phyloP scores from a whole-genome alignment of 2,797 vertebrate species.

The Myoxocephalus aenaeus region DNA sequence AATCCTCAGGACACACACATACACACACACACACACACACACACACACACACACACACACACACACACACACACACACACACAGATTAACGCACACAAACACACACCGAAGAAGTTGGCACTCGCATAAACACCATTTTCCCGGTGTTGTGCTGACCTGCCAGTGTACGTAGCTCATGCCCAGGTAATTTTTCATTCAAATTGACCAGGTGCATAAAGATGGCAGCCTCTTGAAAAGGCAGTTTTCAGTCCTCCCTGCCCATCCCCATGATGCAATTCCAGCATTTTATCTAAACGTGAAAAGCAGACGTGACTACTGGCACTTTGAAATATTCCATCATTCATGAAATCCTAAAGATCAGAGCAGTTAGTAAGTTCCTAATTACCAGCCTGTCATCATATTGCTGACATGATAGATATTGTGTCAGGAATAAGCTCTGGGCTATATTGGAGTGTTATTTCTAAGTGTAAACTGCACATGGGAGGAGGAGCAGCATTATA shows the following conservation, averaged over 20 bases:
- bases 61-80: conserved; percentile 38
- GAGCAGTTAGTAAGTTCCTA: neutral
- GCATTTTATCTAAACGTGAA: conserved; percentile 45
- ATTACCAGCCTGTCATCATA: neutral
- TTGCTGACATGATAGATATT: conserved; percentile 11
- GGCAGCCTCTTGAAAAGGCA: conserved; percentile 75
- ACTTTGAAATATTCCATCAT: conserved; percentile 21
- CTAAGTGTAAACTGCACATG: too few relatives aligned
- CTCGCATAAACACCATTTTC: conserved; percentile 70
- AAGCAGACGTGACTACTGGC: conserved; percentile 58
- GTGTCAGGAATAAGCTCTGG: neutral
- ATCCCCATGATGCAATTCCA: conserved; percentile 48
- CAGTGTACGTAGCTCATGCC: conserved; percentile 74
- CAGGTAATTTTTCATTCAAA: conserved; percentile 82
- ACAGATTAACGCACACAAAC: conserved; percentile 35
- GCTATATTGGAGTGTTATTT: neutral
- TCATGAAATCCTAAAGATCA: conserved; percentile 22
- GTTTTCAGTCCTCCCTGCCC: conserved; percentile 54
- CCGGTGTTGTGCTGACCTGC: conserved; percentile 76
- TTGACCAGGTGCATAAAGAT: conserved; percentile 80
- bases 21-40: conserved; percentile 28
- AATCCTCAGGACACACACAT: conserved; percentile 70
- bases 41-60: conserved; percentile 44
- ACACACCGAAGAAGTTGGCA: conserved; percentile 61
- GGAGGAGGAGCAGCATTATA: too few relatives aligned